Percentiles rank a stretch among this genome's conserved stretches.
Evolutionary conservation across 2,113 vertebrate species (phyloP).

Genomic region (Meriones unguiculatus): DNA sequence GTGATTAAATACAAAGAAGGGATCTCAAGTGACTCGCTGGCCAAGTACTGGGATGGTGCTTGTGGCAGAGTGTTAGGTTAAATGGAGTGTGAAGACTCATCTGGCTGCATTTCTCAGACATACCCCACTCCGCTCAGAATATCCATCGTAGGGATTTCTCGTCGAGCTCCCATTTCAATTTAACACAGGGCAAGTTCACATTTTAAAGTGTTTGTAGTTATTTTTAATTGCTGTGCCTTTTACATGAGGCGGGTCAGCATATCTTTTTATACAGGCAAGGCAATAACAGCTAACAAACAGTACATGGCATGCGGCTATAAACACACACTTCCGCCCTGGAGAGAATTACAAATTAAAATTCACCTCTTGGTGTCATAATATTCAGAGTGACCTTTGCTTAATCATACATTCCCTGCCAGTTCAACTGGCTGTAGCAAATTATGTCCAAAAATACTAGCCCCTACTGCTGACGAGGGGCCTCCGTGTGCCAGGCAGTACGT

Average conservation of each 20-base stretch:
- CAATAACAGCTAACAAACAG: background rate
- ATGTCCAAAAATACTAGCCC: background rate
- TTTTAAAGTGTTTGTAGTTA: slow-evolving; percentile 49
- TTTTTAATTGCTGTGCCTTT: slow-evolving; percentile 47
- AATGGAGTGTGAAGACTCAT: slow-evolving; percentile 60
- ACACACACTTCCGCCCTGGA: background rate
- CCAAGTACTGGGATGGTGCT: background rate
- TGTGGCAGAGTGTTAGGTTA: slow-evolving; percentile 37
- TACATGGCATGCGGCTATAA: background rate
- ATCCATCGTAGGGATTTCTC: slow-evolving; percentile 51
- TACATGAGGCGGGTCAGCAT: background rate
- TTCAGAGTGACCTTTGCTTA: slow-evolving; percentile 37
- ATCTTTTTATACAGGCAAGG: background rate
- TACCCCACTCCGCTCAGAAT: background rate
- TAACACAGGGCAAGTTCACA: slow-evolving; percentile 26
- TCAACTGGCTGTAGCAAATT: background rate
- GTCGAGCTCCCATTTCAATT: slow-evolving; percentile 39
- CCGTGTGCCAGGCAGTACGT: rapidly evolving
- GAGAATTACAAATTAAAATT: slow-evolving; percentile 32
- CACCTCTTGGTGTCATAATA: background rate
- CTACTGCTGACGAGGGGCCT: background rate
- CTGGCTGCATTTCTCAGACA: slow-evolving; percentile 43
- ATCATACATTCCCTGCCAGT: background rate
- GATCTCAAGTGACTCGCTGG: background rate
- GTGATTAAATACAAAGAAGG: slow-evolving; percentile 38